A percentile compares a stretch with the other conserved stretches of the same genome.
Evolutionary conservation across 2,113 vertebrate genomes (phyloP).

Genomic region (Hyperopisus bebe): DNA sequence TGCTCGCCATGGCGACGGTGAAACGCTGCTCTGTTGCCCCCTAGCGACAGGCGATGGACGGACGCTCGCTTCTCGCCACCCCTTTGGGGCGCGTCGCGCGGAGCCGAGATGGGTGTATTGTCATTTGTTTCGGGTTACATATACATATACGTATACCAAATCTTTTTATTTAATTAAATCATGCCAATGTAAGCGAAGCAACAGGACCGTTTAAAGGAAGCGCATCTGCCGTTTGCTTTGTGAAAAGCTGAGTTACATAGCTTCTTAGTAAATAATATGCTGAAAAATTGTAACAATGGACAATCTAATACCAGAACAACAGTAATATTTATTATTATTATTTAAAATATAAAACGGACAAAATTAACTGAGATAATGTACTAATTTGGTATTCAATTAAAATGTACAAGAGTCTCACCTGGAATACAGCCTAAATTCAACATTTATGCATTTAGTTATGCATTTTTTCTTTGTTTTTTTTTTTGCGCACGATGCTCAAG

Average conservation of each 20-base stretch:
- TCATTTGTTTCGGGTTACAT: background rate
- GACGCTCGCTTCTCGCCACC: background rate
- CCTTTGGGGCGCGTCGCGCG: background rate
- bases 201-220: background rate
- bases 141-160: background rate
- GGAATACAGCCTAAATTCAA: background rate
- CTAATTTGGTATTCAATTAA: background rate
- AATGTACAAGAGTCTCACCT: background rate
- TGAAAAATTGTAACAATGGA: background rate
- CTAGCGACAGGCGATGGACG: constrained; percentile 36
- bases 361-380: background rate
- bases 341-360: background rate
- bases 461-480: background rate
- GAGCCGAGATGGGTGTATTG: background rate
- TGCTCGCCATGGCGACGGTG: constrained; percentile 61
- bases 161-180: background rate
- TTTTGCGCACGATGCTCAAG: background rate
- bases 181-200: background rate
- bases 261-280: background rate
- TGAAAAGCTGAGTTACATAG: background rate
- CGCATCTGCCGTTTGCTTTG: background rate
- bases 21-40: constrained; percentile 30
- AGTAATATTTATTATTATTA: background rate
- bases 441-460: background rate
- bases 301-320: background rate